Conservation (phyloP, 2,113 vertebrate genomes). For the Rhinolophus sinicus region DNA sequence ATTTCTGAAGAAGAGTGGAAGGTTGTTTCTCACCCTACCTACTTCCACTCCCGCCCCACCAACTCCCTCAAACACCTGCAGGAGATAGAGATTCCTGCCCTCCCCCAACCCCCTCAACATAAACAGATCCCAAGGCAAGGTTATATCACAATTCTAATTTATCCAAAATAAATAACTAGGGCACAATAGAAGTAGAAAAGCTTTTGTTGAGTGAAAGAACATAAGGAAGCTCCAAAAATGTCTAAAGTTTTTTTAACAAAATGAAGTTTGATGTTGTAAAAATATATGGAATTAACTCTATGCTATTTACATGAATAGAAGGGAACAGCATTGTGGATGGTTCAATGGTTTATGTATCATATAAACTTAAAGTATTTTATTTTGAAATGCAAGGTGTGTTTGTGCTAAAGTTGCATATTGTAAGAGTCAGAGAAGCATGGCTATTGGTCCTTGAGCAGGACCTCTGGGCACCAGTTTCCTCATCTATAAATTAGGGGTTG, state of each 20-base stretch:
- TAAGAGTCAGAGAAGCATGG: background rate
- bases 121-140: slow-evolving; percentile 51
- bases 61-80: background rate
- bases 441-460: background rate
- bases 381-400: slow-evolving; percentile 4
- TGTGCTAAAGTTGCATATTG: background rate
- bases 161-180: slow-evolving; percentile 63
- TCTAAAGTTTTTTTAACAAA: slow-evolving; percentile 28
- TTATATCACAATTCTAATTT: slow-evolving; percentile 65
- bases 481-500: background rate
- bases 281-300: background rate
- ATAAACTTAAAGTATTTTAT: background rate
- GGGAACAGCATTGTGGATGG: background rate
- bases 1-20: slow-evolving; percentile 66
- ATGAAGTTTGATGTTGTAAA: background rate
- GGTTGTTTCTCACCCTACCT: background rate
- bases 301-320: background rate
- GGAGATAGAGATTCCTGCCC: background rate
- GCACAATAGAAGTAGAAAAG: background rate
- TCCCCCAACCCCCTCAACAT: background rate
- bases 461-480: background rate
- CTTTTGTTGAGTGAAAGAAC: background rate
- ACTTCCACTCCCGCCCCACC: background rate
- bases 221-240: background rate
- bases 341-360: background rate